A percentile compares a stretch with the other conserved stretches of the same genome.
Conservation (phyloP, 2,888 invertebrate genomes). For the Nematopogon swammerdamellus region DNA sequence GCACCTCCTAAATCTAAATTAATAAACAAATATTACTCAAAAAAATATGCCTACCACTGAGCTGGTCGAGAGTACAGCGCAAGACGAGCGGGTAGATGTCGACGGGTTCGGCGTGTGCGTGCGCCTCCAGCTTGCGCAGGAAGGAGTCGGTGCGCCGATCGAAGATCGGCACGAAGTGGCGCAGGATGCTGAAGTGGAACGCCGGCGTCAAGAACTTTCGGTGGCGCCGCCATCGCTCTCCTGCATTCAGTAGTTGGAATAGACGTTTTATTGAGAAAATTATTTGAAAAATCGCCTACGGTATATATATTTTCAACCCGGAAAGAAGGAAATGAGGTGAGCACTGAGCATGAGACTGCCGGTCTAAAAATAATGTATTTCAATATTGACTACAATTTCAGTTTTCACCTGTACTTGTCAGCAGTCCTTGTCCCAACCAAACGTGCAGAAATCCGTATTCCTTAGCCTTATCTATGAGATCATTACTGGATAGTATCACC, state of each 20-base stretch:
- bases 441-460: constrained; percentile 41
- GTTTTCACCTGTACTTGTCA: constrained; percentile 40
- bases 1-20: no score
- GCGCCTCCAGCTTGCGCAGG: constrained; percentile 44
- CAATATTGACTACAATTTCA: no score
- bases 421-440: constrained; percentile 55
- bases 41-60: constrained; percentile 24
- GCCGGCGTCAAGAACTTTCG: constrained; percentile 74
- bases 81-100: constrained; percentile 61
- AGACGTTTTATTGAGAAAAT: no score
- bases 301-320: no score
- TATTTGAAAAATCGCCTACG: no score
- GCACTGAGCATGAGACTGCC: no score
- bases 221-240: constrained; percentile 60
- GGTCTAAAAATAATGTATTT: no score
- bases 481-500: constrained; percentile 41
- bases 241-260: no score
- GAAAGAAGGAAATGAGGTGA: no score
- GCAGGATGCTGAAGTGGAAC: constrained; percentile 75
- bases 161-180: constrained; percentile 68
- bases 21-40: no score
- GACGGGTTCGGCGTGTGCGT: constrained; percentile 35
- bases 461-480: constrained; percentile 51
- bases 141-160: constrained; percentile 60
- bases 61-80: constrained; percentile 50